These are phyloP conservation scores for Deroplatys truncata DNA, from an alignment of 2,888 invertebrate genomes.

Conservation along the genomic window DNA sequence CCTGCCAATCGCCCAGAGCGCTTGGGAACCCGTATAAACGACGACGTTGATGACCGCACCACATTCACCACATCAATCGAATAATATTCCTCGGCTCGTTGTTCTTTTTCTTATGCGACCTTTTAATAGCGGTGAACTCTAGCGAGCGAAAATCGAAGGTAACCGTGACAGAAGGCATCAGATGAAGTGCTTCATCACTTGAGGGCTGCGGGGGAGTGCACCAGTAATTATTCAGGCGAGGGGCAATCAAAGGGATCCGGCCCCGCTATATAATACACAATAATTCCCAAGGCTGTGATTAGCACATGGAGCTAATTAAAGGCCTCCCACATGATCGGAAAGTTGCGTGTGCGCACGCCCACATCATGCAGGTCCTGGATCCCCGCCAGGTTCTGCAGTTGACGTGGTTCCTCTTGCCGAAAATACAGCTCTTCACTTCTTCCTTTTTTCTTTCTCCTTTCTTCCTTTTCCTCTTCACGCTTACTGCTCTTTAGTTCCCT, in stretches of 20 bases:
- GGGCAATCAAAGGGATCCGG: constrained; percentile 8
- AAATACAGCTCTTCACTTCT: background rate
- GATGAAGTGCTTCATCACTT: background rate
- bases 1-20: background rate
- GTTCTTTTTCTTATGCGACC: background rate
- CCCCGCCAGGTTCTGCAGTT: background rate
- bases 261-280: background rate
- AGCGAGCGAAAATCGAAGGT: background rate
- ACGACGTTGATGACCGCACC: background rate
- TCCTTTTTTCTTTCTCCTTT: background rate
- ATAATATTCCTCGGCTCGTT: background rate
- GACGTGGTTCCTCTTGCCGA: background rate
- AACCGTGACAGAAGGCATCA: background rate
- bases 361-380: background rate
- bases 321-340: constrained; percentile 6
- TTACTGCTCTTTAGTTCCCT: too few relatives aligned
- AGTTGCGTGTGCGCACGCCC: background rate
- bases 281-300: constrained; percentile 17
- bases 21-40: background rate
- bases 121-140: background rate
- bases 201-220: background rate
- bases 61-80: background rate
- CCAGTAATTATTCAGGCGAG: constrained; percentile 3
- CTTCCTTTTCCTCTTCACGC: too few relatives aligned
- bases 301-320: constrained; percentile 22